Conservation (phyloP, 2,113 vertebrate species). For the Pseudorectes ferrugineus region DNA sequence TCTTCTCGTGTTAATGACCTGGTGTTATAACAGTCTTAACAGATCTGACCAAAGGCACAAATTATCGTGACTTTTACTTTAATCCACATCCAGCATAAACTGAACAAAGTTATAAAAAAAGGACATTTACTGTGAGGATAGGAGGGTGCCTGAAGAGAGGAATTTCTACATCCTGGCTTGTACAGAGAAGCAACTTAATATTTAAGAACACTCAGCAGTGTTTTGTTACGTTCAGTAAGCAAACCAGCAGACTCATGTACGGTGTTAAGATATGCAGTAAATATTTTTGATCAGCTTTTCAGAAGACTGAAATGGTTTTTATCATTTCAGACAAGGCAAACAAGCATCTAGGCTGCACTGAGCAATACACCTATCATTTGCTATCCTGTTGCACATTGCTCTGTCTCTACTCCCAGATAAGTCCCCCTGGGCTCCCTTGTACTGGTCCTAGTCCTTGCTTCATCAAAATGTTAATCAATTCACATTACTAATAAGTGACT, state of each 20-base stretch:
- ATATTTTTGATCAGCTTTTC: neutral
- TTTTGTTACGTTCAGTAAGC: neutral
- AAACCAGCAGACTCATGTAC: neutral
- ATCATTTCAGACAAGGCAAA: neutral
- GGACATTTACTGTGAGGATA: neutral
- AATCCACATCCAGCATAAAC: neutral
- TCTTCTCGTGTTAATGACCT: neutral
- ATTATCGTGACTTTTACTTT: neutral
- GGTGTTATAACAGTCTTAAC: neutral
- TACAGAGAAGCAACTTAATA: neutral
- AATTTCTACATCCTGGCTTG: neutral
- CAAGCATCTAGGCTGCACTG: neutral
- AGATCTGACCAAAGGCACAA: neutral
- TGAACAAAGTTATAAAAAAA: neutral
- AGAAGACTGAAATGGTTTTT: neutral
- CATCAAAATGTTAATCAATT: neutral
- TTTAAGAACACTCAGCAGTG: neutral
- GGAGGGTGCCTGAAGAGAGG: neutral
- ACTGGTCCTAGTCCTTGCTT: neutral
- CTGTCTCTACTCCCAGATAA: neutral
- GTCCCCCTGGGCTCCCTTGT: neutral
- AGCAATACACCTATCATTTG: neutral
- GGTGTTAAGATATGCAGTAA: neutral
- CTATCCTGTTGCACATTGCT: neutral
- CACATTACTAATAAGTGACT: neutral